Base-by-base conservation (phyloP, 2,113 vertebrate genomes). In the Fregata magnificens region DNA sequence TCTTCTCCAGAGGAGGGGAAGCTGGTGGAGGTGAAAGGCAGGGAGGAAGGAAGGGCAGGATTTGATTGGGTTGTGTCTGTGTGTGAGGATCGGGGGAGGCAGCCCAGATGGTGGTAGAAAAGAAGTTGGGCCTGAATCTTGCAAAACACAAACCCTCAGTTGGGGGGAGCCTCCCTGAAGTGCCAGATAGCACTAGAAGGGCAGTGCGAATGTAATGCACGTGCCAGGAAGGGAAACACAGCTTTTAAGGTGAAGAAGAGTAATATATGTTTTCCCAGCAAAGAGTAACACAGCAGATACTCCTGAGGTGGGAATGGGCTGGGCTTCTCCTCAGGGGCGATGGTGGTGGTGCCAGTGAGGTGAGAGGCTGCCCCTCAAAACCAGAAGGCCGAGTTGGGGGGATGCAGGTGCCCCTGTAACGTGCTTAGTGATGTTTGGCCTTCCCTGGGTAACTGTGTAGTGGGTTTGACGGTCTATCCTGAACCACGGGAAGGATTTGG, bases 121-220 rank as follows among this genome's bases (percentile, higher is more conserved):
- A 74, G 24, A 32, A 61, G 14, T 4, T 40, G 40, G 20, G n/a
- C 19, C 44, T 28, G 20, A 32, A 13, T 40, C 40, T 44, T 40
- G 40, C 40, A 28, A 50, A 72, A 40, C 52, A 29, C 29, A 49
- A 11, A 9, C 28, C 21, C 10, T 10, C 1, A 1, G 5, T 2
- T n/a, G 20, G 4, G 13, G 13, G 40, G 5, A 14, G 8, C 2
- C 38, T 15, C 32, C 34, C 20, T 13, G 14, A 65, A 28, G 16
- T 13, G 42, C 49, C 55, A 36, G 3, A 38, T 3, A 26, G 34
- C 17, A 15, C 26, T 31, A 4, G 42, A 50, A 69, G 22, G 10
- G 26, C 32, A 25, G 20, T 5, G 36, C 0, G 5, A 82, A 20
- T 32, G 31, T 16, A 34, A 11, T 1, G 2, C 34, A 20, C 0